Evolutionary conservation across 1,140 invertebrate genomes (phyloP).

Genomic region (Frieseomelitta varia): DNA sequence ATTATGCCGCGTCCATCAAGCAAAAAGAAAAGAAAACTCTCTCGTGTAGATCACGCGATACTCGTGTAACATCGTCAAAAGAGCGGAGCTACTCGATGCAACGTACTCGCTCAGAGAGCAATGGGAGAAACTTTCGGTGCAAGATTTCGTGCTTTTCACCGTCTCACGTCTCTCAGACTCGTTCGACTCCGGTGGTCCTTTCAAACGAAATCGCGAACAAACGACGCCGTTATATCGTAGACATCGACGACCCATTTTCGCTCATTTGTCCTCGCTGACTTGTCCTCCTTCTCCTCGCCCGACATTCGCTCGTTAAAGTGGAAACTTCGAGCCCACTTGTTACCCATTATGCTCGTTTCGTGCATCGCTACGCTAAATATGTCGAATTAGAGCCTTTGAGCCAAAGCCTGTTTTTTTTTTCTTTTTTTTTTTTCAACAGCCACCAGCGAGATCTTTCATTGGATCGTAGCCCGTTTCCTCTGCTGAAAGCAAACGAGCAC

Average conservation of each 20-base stretch:
- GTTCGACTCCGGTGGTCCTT: background rate
- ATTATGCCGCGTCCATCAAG: no score
- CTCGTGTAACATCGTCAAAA: background rate
- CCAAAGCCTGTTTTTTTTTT: background rate
- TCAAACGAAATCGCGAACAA: background rate
- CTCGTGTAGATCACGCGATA: no score
- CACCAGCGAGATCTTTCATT: no score
- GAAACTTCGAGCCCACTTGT: background rate
- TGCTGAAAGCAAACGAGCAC: no score
- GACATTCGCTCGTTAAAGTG: background rate
- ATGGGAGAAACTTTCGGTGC: slow-evolving; percentile 1
- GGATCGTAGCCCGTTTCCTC: no score
- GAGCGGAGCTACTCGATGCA: background rate
- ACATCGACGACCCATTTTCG: slow-evolving; percentile 11
- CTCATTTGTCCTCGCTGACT: background rate
- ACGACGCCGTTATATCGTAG: background rate
- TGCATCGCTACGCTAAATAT: background rate
- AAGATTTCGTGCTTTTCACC: slow-evolving; percentile 14
- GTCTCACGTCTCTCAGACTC: background rate
- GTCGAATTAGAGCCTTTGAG: slow-evolving; percentile 4
- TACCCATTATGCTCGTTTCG: slow-evolving; percentile 14
- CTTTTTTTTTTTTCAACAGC: no score
- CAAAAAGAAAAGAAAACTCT: no score
- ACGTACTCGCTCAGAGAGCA: background rate
- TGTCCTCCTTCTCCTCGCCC: background rate